These are phyloP conservation scores for Melanchra persicariae DNA, from an alignment of 2,888 invertebrate genomes.

Conservation along the genomic window DNA sequence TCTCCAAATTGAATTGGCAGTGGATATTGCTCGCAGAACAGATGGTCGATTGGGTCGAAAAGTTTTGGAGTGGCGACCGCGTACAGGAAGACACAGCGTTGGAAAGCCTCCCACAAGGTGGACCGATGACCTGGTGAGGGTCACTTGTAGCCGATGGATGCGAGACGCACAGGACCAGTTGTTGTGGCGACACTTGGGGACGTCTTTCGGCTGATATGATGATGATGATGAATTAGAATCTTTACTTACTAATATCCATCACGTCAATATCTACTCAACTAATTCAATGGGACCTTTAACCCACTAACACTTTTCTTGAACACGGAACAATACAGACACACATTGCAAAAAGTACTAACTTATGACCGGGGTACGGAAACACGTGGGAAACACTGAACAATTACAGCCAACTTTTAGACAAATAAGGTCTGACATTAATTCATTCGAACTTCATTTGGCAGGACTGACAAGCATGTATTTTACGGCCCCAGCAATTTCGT, in stretches of 20 bases:
- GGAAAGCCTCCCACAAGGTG: too few species aligned
- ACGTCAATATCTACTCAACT: too few species aligned
- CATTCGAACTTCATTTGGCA: conserved; percentile 73
- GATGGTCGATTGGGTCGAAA: too few species aligned
- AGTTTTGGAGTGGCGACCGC: too few species aligned
- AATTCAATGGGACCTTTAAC: neutral
- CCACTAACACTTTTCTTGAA: conserved; percentile 6
- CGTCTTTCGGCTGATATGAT: too few species aligned
- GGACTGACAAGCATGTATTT: conserved; percentile 66
- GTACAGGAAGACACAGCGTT: too few species aligned
- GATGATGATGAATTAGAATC: neutral
- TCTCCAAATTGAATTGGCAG: too few species aligned
- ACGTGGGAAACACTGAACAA: conserved; percentile 55
- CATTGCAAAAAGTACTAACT: conserved; percentile 53
- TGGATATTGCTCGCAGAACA: too few species aligned
- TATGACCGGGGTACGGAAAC: conserved; percentile 49
- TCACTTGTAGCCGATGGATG: too few species aligned
- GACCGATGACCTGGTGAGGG: too few species aligned
- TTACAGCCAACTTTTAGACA: conserved; percentile 59
- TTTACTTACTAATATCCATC: neutral
- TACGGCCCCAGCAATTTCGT: conserved; percentile 51
- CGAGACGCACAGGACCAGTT: too few species aligned
- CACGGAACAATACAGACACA: conserved; percentile 13
- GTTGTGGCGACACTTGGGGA: too few species aligned
- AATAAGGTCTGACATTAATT: conserved; percentile 68